Base-by-base conservation (phyloP, 1,140 invertebrate genomes). In the Rhynchophorus ferrugineus region DNA sequence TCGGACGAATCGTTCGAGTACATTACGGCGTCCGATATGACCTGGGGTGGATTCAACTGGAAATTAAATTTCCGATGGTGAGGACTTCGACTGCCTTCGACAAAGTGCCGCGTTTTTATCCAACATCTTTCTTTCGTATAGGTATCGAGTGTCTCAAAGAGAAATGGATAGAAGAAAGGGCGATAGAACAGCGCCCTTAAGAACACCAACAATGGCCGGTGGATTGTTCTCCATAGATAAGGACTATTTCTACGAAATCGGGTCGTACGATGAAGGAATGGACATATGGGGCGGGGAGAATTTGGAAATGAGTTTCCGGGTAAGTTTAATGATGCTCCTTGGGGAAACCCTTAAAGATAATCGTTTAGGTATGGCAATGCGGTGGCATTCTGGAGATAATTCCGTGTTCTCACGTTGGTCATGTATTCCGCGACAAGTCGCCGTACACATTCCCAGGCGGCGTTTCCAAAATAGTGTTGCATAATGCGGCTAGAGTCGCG, bases 221-320 rank as follows among this genome's bases (percentile, higher is more conserved):
- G 96, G 96, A 2, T 70, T 99, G 18, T 98, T 99, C 73, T 87
- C 95, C 18, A 98, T 98, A 54, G 92, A 98, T 68, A 84, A 86
- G 66, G 87, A 96, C 8, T 98, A 96, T 73, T 99, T 99, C 75
- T 92, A 95, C 69, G 86, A 95, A 76, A 79, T 99, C 49, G 96
- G 96, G 13, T 86, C 91, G 19, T 99, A 99, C 69, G 96, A 99
- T 71, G 85, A 95, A 72, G 94, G 95, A 60, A 98, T 99, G 95
- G 94, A 98, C 68, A 98, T 99, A 59, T 99, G 95, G 96, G 96
- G 95, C 21, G 96, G 95, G 49, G 95, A 99, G 74, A 99, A 99
- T 77, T 78, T 99, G 24, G 96, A 99, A 77, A 96, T 99, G 89
- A 96, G 93, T 56, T 98, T 98, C 72, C 80, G 95, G 81, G 95